Percentiles rank a stretch among this genome's conserved stretches.
These are phyloP conservation scores for Augiades crinisus DNA, from an alignment of 2,888 invertebrate genomes.

Conservation along the genomic window DNA sequence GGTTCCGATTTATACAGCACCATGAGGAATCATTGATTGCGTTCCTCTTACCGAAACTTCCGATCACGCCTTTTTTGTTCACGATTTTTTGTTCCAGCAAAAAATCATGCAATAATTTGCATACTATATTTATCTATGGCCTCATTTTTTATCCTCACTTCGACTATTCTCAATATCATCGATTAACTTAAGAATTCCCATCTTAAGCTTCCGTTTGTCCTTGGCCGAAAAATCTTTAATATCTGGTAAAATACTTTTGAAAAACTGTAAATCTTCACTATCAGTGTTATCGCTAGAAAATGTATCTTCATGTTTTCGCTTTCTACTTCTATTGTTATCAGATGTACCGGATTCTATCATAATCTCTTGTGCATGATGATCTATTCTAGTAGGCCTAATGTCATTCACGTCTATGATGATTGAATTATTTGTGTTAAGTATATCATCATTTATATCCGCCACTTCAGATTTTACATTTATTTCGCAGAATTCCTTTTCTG, in stretches of 20 bases:
- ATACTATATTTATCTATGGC: too few relatives aligned
- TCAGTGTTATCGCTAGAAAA: slow-evolving; percentile 33
- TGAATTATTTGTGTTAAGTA: neutral
- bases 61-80: too few relatives aligned
- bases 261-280: slow-evolving; percentile 64
- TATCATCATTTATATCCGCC: slow-evolving; percentile 3
- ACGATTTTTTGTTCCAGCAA: too few relatives aligned
- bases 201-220: slow-evolving; percentile 77
- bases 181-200: slow-evolving; percentile 71
- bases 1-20: too few relatives aligned
- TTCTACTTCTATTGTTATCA: slow-evolving; percentile 1
- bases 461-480: slow-evolving; percentile 15
- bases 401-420: neutral
- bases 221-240: slow-evolving; percentile 66
- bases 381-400: neutral
- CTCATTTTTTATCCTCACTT: too few relatives aligned
- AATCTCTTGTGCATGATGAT: neutral
- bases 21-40: too few relatives aligned
- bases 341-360: slow-evolving; percentile 1
- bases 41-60: too few relatives aligned
- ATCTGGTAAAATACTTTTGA: slow-evolving; percentile 76
- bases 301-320: slow-evolving; percentile 17
- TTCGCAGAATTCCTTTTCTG: slow-evolving; percentile 1
- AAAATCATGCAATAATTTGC: too few relatives aligned
- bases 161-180: slow-evolving; percentile 57